Conservation (phyloP, 2,797 vertebrate species). For the Argentina silus region DNA sequence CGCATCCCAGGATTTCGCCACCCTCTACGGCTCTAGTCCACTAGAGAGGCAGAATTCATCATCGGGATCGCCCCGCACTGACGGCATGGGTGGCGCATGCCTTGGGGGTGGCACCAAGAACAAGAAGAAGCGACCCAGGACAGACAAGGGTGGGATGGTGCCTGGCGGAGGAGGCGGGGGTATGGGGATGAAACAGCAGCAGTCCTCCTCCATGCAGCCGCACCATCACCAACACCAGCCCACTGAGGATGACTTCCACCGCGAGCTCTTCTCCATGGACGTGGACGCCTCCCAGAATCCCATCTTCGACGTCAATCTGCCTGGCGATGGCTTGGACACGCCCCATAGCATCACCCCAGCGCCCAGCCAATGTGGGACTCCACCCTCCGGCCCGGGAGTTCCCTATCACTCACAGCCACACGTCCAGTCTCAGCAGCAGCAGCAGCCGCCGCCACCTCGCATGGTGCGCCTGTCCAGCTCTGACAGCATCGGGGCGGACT, state of each 20-base stretch:
- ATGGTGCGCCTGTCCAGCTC: slow-evolving; percentile 95
- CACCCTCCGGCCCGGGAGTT: slow-evolving; percentile 86
- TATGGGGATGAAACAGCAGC: slow-evolving; percentile 71
- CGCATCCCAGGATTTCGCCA: slow-evolving; percentile 94
- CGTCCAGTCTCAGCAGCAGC: slow-evolving; percentile 75
- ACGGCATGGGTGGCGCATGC: slow-evolving; percentile 80
- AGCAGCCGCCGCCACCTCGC: slow-evolving; percentile 76
- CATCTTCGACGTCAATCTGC: slow-evolving; percentile 95
- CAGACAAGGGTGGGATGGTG: slow-evolving; percentile 70
- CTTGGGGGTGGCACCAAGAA: slow-evolving; percentile 77
- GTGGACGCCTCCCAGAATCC: slow-evolving; percentile 94
- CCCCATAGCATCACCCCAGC: slow-evolving; percentile 97
- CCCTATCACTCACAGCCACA: slow-evolving; percentile 79
- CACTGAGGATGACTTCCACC: slow-evolving; percentile 97
- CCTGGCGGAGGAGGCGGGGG: slow-evolving; percentile 56
- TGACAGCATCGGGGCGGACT: slow-evolving; percentile 95
- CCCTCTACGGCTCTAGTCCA: slow-evolving; percentile 90
- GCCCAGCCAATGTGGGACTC: slow-evolving; percentile 96
- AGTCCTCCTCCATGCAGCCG: slow-evolving; percentile 69
- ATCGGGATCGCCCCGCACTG: slow-evolving; percentile 89
- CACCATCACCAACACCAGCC: slow-evolving; percentile 84
- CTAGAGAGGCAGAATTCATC: slow-evolving; percentile 97
- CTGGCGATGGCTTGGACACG: slow-evolving; percentile 92
- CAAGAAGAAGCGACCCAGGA: slow-evolving; percentile 92
- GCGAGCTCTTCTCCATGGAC: slow-evolving; percentile 98